Evolutionary conservation across 2,113 vertebrate species (phyloP), one percentile per base, ranked within the genome.

Genomic region (Gallinago jamesoni): DNA sequence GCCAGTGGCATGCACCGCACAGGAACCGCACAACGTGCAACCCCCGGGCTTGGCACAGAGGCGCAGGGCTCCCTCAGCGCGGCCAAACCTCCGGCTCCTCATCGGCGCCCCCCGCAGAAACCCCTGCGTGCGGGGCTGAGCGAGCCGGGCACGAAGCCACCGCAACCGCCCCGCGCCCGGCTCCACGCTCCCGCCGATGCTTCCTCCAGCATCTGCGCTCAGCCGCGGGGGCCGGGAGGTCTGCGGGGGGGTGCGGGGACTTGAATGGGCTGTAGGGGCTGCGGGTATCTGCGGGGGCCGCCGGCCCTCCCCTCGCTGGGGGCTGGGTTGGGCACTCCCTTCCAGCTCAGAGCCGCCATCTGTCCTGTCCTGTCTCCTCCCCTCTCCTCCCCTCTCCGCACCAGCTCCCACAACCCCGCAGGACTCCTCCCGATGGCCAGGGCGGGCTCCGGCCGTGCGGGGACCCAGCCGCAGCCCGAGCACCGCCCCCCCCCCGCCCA

Each of bases 281-380:
- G 56, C 8, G 7, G 14, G 18, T 50, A 15, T 39, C 82, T 27
- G 13, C 4, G 4, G 10, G 7, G 10, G 7, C 67, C 28, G 30
- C 75, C 88, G 50, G 56, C 43, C 64, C 84, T 55, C 60, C 56
- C 83, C 43, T 28, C 3, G 47, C 64, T 3, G 73, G 81, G 55
- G 84, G 78, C 56, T 41, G 87, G 27, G 25, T n/a, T 37, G 67
- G 78, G 67, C 79, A 43, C 75, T 87, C 93, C 93, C 91, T 75
- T 47, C 77, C 89, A 17, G 57, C 81, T 76, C 18, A 6, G 23
- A 64, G 89, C 95, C 84, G 84, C 93, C 91, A 43, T 89, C 93
- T 72, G 66, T 5, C 28, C 76, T 2, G 43, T 20, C n/a, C 78
- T 60, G 95, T 85, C 96, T 95, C 96, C 96, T 93, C 96, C 94